A percentile compares a stretch with the other conserved stretches of the same genome.
Evolutionary conservation across 2,797 vertebrate species (phyloP).

Genomic region (Dipus sagitta): DNA sequence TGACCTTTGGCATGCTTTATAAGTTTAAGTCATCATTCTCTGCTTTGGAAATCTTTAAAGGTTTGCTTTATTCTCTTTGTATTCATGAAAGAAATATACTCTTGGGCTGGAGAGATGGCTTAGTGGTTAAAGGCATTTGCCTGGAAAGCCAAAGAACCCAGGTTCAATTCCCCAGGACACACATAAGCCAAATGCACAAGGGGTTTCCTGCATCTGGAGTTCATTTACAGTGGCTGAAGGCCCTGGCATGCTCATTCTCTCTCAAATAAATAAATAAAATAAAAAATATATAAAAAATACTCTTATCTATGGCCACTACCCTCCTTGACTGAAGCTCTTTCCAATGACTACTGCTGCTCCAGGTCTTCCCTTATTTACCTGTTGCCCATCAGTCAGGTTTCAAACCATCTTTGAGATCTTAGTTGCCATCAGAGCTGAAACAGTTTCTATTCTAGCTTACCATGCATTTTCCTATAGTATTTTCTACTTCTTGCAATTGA

Average conservation of each 20-base stretch:
- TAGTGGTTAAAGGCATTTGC: no score
- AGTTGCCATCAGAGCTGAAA: background rate
- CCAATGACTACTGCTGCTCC: background rate
- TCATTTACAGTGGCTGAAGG: no score
- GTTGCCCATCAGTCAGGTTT: background rate
- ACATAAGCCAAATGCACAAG: no score
- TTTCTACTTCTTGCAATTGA: background rate
- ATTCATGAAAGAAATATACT: background rate
- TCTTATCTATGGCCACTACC: background rate
- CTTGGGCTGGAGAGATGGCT: no score
- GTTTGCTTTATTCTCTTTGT: background rate
- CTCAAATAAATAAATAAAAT: no score
- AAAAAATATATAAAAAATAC: background rate
- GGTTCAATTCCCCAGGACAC: no score
- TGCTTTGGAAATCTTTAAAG: background rate
- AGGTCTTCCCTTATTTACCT: background rate
- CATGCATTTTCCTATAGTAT: background rate
- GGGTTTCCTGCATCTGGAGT: no score
- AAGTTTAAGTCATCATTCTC: background rate
- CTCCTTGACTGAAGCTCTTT: background rate
- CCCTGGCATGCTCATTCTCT: no score
- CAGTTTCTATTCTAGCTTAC: background rate
- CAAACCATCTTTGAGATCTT: background rate
- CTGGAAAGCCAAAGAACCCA: no score
- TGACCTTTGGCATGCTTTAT: background rate